Base-by-base conservation (phyloP, 2,113 vertebrate species). In the Sylvilagus bachmani region DNA sequence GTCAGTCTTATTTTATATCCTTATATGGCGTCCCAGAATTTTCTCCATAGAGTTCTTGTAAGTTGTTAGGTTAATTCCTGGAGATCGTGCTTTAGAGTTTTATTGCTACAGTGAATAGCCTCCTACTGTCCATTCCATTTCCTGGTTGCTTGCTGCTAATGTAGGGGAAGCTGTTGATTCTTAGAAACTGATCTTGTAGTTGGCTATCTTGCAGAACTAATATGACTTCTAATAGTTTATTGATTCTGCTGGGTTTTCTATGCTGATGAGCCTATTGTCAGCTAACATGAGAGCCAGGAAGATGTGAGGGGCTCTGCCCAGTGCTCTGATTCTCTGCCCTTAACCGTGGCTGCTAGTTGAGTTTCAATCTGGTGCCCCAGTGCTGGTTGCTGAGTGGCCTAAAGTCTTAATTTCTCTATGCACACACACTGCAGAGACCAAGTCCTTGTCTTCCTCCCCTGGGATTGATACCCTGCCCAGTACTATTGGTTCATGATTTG, bases 181-280 rank as follows among this genome's bases (percentile, higher is more conserved):
- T 95, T 89, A 95, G 58, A 92, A 93, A 95, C 33, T 85, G 75
- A 70, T 95, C 84, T 90, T 70, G 49, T 33, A 44, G 70, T 92
- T 95, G 92, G 78, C 62, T 85, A 81, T 29, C 27, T 92, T 70
- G n/a, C 19, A 64, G 22, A 78, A 78, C 12, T 69, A 69, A 55
- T 61, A 81, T 74, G 71, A 69, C 49, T 82, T 93, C 66, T 61
- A 91, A 87, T 12, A 67, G 62, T 69, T 51, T 69, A 73, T 67
- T 94, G 80, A 78, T 91, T 93, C 73, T 74, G 61, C 66, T 80
- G 66, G 12, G 24, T 44, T 87, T 95, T 83, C 25, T 58, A 55
- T 19, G 71, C 36, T 66, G 53, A 82, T 77, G 11, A 84, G 33
- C 19, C 14, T 31, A 19, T 86, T 29, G 29, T 53, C 55, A 75